These are phyloP conservation scores for Zaprionus davidi DNA, from an alignment of 1,140 invertebrate genomes.

Conservation along the genomic window DNA sequence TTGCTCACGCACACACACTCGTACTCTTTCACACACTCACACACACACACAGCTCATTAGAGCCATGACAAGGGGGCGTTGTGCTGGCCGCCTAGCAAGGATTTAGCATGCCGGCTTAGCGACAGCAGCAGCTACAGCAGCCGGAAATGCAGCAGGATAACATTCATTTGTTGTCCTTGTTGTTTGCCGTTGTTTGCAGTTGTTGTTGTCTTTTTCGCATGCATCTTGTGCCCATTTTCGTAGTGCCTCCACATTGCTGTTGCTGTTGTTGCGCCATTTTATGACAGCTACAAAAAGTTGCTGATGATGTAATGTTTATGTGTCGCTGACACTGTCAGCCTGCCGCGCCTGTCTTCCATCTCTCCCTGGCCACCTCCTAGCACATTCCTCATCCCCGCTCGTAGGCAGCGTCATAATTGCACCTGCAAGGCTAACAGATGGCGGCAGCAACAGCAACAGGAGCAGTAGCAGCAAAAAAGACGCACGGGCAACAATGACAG, in stretches of 20 bases:
- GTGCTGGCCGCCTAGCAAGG: constrained; percentile 27
- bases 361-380: not conserved
- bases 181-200: constrained; percentile 39
- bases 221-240: constrained; percentile 45
- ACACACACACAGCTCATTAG: constrained; percentile 72
- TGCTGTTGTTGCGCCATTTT: constrained; percentile 61
- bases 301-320: constrained; percentile 81
- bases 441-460: constrained; percentile 47
- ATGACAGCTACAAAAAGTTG: constrained; percentile 80
- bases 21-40: constrained; percentile 17
- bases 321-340: constrained; percentile 72
- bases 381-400: constrained; percentile 7
- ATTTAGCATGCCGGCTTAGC: constrained; percentile 73
- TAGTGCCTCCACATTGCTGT: constrained; percentile 23
- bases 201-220: constrained; percentile 32
- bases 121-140: constrained; percentile 2
- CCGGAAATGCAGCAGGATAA: constrained; percentile 56
- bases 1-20: constrained; percentile 26
- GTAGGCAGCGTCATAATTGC: constrained; percentile 71
- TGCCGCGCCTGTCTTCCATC: not conserved
- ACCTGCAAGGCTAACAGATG: constrained; percentile 78
- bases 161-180: constrained; percentile 73
- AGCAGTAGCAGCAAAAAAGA: constrained; percentile 61
- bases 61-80: constrained; percentile 49
- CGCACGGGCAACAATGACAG: constrained; percentile 76